A percentile compares a stretch with the other conserved stretches of the same genome.
Conservation (phyloP, 64 coral and sea anemone species). For the Porites australiensis region DNA sequence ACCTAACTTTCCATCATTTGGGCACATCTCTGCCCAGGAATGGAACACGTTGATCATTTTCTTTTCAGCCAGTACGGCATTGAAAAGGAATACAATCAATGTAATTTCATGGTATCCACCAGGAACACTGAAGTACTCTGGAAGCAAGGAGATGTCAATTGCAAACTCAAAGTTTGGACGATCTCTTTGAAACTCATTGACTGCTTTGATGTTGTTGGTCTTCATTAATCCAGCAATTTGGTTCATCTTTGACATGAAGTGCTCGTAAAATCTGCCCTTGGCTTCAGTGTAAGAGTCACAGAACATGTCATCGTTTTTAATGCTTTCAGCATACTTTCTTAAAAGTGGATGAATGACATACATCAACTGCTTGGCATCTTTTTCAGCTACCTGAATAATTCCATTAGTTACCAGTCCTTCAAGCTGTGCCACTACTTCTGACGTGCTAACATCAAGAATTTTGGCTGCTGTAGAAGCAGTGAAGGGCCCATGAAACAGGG, state of each 20-base stretch:
- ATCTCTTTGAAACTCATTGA: constrained; percentile 10
- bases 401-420: neutral
- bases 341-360: constrained; percentile 26
- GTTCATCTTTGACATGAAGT: neutral
- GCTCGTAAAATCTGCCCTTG: neutral
- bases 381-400: neutral
- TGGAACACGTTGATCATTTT: constrained; percentile 11
- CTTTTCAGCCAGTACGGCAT: neutral
- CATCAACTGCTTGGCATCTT: neutral
- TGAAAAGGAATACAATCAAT: constrained; percentile 13
- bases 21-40: neutral
- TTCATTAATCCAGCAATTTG: neutral
- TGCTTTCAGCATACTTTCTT: neutral
- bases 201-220: neutral
- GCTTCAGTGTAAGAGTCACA: neutral
- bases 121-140: neutral
- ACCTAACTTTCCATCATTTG: neutral
- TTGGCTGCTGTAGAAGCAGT: neutral
- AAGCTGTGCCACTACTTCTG: too few species aligned
- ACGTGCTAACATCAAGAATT: neutral
- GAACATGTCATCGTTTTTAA: neutral
- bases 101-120: constrained; percentile 40
- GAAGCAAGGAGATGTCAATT: too few species aligned
- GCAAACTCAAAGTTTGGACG: neutral
- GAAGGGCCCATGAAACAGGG: constrained; percentile 14